These are phyloP conservation scores for Chrysolina haemoptera DNA, from an alignment of 2,888 invertebrate species.

Conservation along the genomic window DNA sequence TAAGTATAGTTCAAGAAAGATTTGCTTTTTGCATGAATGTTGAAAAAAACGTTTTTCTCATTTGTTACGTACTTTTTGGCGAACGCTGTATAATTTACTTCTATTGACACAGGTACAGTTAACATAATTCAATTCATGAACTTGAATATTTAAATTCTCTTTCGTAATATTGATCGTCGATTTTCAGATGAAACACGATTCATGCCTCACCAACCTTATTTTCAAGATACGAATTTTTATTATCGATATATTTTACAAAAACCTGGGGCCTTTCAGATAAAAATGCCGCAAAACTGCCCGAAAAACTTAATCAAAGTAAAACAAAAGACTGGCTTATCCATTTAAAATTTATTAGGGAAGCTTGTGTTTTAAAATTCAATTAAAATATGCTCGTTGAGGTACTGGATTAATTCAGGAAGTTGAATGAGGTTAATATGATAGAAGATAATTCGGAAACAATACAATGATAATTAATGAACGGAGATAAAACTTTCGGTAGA, in stretches of 20 bases:
- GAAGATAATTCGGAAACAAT: neutral
- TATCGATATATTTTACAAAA: neutral
- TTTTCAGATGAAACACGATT: neutral
- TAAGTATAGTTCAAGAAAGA: no score
- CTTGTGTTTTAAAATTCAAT: conserved; percentile 7
- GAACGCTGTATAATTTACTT: no score
- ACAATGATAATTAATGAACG: no score
- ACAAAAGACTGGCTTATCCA: conserved; percentile 5
- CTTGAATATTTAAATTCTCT: no score
- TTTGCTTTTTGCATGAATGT: no score
- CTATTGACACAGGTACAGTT: no score
- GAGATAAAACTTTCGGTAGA: no score
- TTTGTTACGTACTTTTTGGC: no score
- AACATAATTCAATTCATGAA: no score
- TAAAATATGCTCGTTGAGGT: neutral
- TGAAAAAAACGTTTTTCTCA: no score
- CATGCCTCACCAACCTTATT: neutral
- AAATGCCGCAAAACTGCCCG: neutral
- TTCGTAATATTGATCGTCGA: no score
- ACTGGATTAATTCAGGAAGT: conserved; percentile 4
- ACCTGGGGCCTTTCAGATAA: neutral
- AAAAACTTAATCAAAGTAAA: conserved; percentile 3
- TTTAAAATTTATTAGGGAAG: conserved; percentile 2
- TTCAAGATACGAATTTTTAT: neutral
- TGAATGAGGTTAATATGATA: neutral